Percentiles rank a stretch among this genome's conserved stretches.
phyloP scores from a whole-genome alignment of 2,113 vertebrate species.

The Glaucidium brasilianum region DNA sequence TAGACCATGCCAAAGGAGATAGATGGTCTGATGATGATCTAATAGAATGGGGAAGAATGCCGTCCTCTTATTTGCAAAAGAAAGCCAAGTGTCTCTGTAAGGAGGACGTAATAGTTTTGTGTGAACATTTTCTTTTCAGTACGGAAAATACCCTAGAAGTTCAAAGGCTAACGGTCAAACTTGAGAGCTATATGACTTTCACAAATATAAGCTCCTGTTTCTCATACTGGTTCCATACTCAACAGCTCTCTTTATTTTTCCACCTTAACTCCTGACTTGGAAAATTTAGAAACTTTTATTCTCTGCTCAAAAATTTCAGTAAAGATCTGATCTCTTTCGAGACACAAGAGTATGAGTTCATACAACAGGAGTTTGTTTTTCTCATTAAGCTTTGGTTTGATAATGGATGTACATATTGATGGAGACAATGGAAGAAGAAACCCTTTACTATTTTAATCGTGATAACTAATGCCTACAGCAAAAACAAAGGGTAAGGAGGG shows the following conservation, averaged over 20 bases:
- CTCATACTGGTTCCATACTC: not conserved
- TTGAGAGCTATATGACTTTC: not conserved
- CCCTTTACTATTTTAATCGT: not conserved
- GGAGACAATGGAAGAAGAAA: not conserved
- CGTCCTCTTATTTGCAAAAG: not conserved
- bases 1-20: not conserved
- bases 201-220: not conserved
- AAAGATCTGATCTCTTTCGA: not conserved
- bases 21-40: not conserved
- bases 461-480: not conserved
- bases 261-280: not conserved
- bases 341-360: not conserved
- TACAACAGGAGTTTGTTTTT: not conserved
- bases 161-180: not conserved
- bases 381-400: not conserved
- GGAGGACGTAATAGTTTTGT: not conserved
- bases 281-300: not conserved
- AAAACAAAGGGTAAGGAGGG: not conserved
- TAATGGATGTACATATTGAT: not conserved
- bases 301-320: not conserved
- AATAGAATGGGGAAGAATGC: not conserved
- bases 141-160: not conserved
- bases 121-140: not conserved
- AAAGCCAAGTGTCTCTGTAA: not conserved
- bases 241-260: not conserved